Conservation (phyloP, 2,113 vertebrate genomes). For the Pagrus major region DNA sequence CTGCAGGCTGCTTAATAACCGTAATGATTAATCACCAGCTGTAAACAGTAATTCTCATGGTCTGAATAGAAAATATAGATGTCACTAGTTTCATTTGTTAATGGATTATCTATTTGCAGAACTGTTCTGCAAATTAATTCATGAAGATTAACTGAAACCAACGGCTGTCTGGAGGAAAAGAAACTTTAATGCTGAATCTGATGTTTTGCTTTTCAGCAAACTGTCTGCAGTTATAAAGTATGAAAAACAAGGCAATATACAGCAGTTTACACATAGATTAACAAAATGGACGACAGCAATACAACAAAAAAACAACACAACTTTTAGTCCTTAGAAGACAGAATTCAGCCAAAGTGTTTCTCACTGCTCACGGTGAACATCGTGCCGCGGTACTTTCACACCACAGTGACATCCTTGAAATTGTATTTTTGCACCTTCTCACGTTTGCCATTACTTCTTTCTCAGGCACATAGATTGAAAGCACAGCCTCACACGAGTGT, state of each 20-base stretch:
- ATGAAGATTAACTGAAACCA: neutral
- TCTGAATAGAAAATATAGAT: neutral
- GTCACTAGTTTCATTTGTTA: neutral
- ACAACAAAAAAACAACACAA: too few species aligned
- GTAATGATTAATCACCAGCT: neutral
- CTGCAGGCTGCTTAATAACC: neutral
- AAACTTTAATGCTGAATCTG: neutral
- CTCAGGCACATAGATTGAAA: too few species aligned
- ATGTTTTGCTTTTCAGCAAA: neutral
- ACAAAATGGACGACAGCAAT: neutral
- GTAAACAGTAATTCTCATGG: neutral
- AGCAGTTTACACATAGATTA: neutral
- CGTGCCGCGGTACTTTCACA: too few species aligned
- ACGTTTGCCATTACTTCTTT: too few species aligned
- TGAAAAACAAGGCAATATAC: too few species aligned
- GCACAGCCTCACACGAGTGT: too few species aligned
- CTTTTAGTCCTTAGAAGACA: neutral
- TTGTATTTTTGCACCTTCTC: too few species aligned
- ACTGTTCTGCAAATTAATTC: neutral
- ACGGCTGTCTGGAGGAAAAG: too few species aligned
- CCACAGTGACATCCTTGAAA: too few species aligned
- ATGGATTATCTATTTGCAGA: neutral
- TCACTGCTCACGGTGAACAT: too few species aligned
- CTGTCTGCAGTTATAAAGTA: neutral
- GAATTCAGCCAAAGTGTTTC: too few species aligned